Conservation (phyloP, 2,113 vertebrate genomes). For the Peucedramus taeniatus region DNA sequence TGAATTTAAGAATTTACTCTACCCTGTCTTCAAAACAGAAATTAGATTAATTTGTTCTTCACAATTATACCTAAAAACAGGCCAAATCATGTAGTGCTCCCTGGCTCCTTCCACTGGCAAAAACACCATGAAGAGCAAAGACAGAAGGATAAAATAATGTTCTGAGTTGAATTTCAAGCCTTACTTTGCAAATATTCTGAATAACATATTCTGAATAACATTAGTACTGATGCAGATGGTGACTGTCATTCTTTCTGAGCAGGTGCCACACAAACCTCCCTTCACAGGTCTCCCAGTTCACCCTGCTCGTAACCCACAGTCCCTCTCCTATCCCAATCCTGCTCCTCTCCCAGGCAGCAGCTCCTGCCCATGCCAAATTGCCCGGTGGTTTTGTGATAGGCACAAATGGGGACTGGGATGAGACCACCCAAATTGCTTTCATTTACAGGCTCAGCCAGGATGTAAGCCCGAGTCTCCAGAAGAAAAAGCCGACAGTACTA, state of each 20-base stretch:
- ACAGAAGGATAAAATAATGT: background rate
- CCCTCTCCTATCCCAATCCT: background rate
- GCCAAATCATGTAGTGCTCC: background rate
- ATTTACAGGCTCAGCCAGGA: constrained; percentile 39
- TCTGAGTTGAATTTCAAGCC: background rate
- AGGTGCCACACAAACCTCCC: background rate
- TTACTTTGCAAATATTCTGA: background rate
- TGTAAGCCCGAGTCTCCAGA: constrained; percentile 1
- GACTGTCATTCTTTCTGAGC: background rate
- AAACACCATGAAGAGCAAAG: background rate
- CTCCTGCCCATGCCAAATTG: constrained; percentile 18
- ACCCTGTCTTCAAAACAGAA: background rate
- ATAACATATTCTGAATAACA: background rate
- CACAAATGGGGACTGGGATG: constrained; percentile 38
- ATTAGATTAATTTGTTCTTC: background rate
- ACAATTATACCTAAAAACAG: background rate
- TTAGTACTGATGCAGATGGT: background rate
- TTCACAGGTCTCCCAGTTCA: background rate
- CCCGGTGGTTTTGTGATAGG: constrained; percentile 51
- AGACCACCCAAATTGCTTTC: constrained; percentile 73
- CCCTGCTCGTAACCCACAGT: background rate
- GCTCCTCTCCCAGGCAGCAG: constrained; percentile 13
- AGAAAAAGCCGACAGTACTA: constrained; percentile 46
- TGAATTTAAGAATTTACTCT: background rate
- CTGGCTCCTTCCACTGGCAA: background rate